phyloP scores from a whole-genome alignment of 1,140 invertebrate genomes.

The Listronotus oregonensis region DNA sequence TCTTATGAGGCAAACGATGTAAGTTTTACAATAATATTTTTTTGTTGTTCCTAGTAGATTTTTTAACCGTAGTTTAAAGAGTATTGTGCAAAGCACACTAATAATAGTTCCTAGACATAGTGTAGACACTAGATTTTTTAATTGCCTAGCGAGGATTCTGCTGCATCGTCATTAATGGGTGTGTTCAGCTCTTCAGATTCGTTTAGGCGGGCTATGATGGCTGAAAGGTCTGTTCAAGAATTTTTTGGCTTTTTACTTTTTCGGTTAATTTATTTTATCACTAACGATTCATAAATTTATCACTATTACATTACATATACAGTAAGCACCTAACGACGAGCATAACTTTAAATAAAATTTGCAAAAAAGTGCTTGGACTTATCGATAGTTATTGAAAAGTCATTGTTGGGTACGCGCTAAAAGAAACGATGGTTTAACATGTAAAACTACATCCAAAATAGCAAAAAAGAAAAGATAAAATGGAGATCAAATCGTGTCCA shows the following conservation, averaged over 20 bases:
- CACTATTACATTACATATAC: neutral
- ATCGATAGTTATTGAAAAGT: too few relatives aligned
- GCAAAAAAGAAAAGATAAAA: too few relatives aligned
- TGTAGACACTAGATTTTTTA: constrained; percentile 34
- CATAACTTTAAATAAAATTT: too few relatives aligned
- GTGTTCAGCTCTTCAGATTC: constrained; percentile 33
- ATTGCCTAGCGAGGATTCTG: constrained; percentile 34
- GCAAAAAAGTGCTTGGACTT: too few relatives aligned
- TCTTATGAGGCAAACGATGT: constrained; percentile 57
- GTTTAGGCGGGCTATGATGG: constrained; percentile 12
- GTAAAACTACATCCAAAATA: too few relatives aligned
- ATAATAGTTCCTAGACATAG: constrained; percentile 21
- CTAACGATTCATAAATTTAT: neutral
- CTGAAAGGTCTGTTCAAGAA: constrained; percentile 30
- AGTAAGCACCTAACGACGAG: too few relatives aligned
- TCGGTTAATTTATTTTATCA: neutral
- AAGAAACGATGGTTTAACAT: too few relatives aligned
- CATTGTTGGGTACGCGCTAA: too few relatives aligned
- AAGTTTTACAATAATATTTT: constrained; percentile 50
- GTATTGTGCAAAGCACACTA: constrained; percentile 3
- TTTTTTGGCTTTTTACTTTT: constrained; percentile 1
- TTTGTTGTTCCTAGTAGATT: neutral
- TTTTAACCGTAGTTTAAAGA: constrained; percentile 8
- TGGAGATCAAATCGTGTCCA: too few relatives aligned
- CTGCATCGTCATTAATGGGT: constrained; percentile 29